phyloP scores from a whole-genome alignment of 2,113 vertebrate genomes.

The Fulica atra region DNA sequence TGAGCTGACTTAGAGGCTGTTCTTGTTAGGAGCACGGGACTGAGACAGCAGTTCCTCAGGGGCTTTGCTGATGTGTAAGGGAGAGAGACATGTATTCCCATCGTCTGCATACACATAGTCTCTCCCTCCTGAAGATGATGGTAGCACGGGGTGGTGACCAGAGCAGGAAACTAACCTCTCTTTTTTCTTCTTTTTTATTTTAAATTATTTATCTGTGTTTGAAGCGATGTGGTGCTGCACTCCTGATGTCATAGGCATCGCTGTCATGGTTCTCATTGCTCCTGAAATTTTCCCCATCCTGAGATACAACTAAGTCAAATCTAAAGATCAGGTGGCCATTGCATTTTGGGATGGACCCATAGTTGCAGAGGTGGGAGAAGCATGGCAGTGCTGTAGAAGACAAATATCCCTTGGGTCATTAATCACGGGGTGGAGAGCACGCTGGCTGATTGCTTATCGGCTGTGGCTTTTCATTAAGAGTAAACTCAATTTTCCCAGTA shows the following conservation, averaged over 20 bases:
- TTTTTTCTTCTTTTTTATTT: background rate
- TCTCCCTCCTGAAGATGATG: background rate
- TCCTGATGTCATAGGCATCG: rapidly evolving
- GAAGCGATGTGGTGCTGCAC: background rate
- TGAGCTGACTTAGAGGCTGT: background rate
- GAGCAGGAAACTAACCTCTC: background rate
- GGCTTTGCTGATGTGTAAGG: background rate
- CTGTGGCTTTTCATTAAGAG: slow-evolving; percentile 7
- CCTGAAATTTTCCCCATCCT: background rate
- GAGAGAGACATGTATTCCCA: background rate
- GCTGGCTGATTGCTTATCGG: slow-evolving; percentile 15
- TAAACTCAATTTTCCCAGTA: slow-evolving; percentile 25
- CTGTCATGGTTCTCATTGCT: background rate
- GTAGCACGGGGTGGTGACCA: background rate
- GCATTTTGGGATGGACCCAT: background rate
- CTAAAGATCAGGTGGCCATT: background rate
- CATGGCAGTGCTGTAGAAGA: background rate
- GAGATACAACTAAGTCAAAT: background rate
- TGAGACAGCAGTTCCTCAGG: background rate
- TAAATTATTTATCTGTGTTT: background rate
- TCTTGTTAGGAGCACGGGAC: background rate
- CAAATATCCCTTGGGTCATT: background rate
- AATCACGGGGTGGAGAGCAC: background rate
- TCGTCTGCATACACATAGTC: background rate
- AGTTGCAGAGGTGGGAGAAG: background rate